phyloP scores from a whole-genome alignment of 2,888 invertebrate genomes.

The Acleris cristana region DNA sequence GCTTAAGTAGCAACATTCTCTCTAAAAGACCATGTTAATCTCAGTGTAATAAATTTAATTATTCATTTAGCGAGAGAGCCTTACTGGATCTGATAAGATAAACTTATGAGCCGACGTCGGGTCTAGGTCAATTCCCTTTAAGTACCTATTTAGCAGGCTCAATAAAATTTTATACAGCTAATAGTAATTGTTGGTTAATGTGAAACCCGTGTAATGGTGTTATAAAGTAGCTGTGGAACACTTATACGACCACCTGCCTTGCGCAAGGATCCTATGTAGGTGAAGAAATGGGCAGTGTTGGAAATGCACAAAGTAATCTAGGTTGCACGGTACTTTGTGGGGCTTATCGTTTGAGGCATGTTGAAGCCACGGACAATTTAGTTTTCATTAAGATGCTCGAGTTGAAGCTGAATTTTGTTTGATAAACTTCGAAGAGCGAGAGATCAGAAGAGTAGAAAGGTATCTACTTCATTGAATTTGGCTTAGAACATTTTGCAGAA shows the following conservation, averaged over 20 bases:
- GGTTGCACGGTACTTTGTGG: no score
- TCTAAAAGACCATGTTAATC: not conserved
- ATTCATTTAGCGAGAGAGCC: conserved; percentile 13
- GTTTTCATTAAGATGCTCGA: not conserved
- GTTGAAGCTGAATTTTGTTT: not conserved
- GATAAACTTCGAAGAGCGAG: no score
- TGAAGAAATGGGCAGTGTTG: conserved; percentile 10
- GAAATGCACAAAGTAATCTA: conserved; percentile 3
- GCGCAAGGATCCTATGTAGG: conserved; percentile 15
- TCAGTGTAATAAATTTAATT: conserved; percentile 1
- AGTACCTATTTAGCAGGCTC: conserved; percentile 19
- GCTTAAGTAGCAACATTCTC: not conserved
- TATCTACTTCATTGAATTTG: no score
- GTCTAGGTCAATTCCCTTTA: conserved; percentile 16
- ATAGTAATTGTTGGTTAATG: conserved; percentile 33
- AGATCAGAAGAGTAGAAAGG: no score
- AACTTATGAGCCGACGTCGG: not conserved
- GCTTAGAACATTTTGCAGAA: no score
- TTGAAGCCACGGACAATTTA: not conserved
- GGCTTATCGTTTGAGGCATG: not conserved
- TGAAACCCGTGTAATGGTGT: conserved; percentile 18
- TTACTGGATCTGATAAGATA: conserved; percentile 14
- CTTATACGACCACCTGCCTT: conserved; percentile 25
- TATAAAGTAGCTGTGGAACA: conserved; percentile 14
- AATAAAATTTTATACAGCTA: conserved; percentile 29